Base-by-base conservation (phyloP, 1,140 invertebrate genomes). In the Mycetomoellerius zeteki region DNA sequence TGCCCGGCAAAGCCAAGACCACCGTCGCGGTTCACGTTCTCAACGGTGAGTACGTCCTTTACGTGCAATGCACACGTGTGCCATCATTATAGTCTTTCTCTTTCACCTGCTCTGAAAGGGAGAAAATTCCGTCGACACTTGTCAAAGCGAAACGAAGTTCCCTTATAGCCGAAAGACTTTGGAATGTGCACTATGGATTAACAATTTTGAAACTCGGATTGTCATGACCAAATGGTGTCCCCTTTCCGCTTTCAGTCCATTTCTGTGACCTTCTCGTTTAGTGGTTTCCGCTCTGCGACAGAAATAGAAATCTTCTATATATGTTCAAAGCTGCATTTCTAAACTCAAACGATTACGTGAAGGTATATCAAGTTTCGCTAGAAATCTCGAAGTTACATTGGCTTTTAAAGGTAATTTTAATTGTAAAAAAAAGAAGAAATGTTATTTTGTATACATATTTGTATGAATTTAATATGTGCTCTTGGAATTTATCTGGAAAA, bases 1-100 rank as follows among this genome's bases (percentile, higher is more conserved):
- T 96, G 58, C 95, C 96, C 71, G 94, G 94, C 87, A 94, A 94
- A 89, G 94, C 94, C 78, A 94, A 92, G 86, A 94, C 95, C 72
- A 95, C 94, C 58, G 93, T 96, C 56, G 94, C 95, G 58, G 95
- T 96, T 73, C 95, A 96, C 89, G 95, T 96, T 56, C 94, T 96
- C 33, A 96, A 96, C 89, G 96, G 95, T 96, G 89, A 95, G 94
- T 93, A 33, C 16, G n/a, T 37, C 73, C 10, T 62, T 54, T 69
- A 65, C 62, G 80, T 73, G 54, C 30, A 56, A 67, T 73, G 54
- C 30, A 56, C 50, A 21, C 19, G 50, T 88, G 21, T 65, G 27
- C 52, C 14, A 2, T 47, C 73, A 21, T 62, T 86, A 56, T 3
- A 81, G 14, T 21, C 24, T 72, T 64, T 72, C n/a, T 16, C 33